Conservation (phyloP, 2,797 vertebrate genomes). For the Myotis vivesi region DNA sequence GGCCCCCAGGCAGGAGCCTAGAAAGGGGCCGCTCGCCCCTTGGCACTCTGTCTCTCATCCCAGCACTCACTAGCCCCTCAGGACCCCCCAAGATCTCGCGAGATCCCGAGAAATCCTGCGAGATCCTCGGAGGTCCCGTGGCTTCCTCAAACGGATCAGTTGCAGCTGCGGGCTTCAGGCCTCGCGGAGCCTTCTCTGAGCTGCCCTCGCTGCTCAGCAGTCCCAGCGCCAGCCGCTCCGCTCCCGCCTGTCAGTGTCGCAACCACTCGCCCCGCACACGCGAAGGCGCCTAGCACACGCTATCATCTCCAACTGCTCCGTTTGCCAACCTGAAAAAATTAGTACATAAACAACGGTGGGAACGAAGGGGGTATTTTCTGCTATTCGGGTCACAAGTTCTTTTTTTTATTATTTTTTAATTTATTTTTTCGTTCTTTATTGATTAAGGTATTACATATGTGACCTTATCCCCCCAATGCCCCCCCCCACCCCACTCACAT, state of each 20-base stretch:
- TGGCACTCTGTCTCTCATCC: not conserved
- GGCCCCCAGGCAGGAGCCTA: too few species aligned
- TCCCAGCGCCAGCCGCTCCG: fast-evolving
- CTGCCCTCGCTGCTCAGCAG: fast-evolving
- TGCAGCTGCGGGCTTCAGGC: fast-evolving
- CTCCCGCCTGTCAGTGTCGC: not conserved
- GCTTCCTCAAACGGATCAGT: too few species aligned
- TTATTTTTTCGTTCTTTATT: too few species aligned
- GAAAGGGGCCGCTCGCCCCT: fast-evolving
- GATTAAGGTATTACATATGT: too few species aligned
- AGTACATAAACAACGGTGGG: fast-evolving
- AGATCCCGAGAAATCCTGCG: not conserved
- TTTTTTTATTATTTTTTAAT: not conserved
- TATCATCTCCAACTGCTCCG: not conserved
- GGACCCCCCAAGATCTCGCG: not conserved
- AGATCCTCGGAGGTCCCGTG: not conserved
- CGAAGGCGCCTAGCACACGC: not conserved
- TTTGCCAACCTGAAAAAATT: not conserved
- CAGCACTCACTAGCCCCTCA: fast-evolving
- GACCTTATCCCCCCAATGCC: too few species aligned
- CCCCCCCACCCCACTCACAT: too few species aligned
- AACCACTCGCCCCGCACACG: not conserved
- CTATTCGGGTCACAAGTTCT: not conserved
- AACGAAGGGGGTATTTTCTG: fast-evolving
- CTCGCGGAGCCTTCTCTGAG: fast-evolving